Evolutionary conservation across 1,140 invertebrate species (phyloP), one percentile per base, ranked within the genome.

Genomic region (Varroa destructor): DNA sequence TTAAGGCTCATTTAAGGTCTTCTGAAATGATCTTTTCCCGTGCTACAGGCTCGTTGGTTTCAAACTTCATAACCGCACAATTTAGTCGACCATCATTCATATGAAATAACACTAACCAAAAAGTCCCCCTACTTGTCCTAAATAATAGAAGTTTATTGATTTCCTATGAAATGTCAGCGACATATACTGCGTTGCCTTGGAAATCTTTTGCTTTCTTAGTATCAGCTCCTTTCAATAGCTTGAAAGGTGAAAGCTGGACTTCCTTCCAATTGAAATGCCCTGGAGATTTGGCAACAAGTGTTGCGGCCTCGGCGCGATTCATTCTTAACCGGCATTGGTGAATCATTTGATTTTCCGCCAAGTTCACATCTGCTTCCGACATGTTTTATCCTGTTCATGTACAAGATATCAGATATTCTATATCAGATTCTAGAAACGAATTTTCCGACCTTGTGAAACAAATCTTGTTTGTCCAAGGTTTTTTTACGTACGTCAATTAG

Each of bases 301-400:
- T 82, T 25, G 25, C 25, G 83, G 99, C 96, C 73, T 94, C 86
- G 2, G 85, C 83, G 78, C 96, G 93, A 25, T 86, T 81, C 37
- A 91, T 95, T 73, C 90, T 88, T 51, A 99, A 76, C 70, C 82
- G 80, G 81, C 99, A 96, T 81, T 93, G 98, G 79, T 87, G 96
- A 6, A 99, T 80, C 78, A 96, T 96, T 78, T 99, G 93, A 82
- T 94, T 86, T 77, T 88, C 82, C 79, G 89, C 91, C 73, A 85
- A 83, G 64, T 87, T 86, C 0, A 90, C 96, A 80, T 95, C 92
- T 0, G 90, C 91, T 1, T 93, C 94, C 82, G 61, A 67, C 61
- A 96, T 91, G 42, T 87, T 82, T 77, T 85, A 86, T 64, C 88
- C 89, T 73, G 82, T 8, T 8, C 3, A 77, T 90, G 87, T 54